Evolutionary conservation across 2,113 vertebrate genomes (phyloP).

Genomic region (Cepphus grylle): DNA sequence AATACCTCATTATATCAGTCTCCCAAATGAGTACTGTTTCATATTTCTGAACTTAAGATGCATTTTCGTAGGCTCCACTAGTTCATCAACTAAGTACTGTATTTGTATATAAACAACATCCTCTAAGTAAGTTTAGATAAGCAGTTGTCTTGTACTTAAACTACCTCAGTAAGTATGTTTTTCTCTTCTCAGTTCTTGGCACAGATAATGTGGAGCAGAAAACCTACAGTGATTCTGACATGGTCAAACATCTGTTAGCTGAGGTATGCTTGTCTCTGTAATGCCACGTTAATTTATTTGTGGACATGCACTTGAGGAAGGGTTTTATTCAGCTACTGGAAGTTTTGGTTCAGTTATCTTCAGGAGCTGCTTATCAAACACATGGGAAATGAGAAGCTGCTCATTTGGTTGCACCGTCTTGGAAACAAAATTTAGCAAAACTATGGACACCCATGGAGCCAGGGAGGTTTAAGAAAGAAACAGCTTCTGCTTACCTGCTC

Average conservation of each 20-base stretch:
- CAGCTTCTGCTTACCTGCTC: not conserved
- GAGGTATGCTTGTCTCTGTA: slow-evolving; percentile 77
- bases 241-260: slow-evolving; percentile 89
- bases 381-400: not conserved
- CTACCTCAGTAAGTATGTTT: not conserved
- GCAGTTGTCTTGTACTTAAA: not conserved
- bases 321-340: not conserved
- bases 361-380: not conserved
- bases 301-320: not conserved
- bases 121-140: not conserved
- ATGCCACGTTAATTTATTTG: not conserved
- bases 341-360: not conserved
- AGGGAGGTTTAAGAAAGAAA: not conserved
- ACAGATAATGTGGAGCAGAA: slow-evolving; percentile 84
- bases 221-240: slow-evolving; percentile 88
- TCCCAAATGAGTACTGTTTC: not conserved
- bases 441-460: not conserved
- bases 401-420: not conserved
- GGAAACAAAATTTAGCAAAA: not conserved
- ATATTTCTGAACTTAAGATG: not conserved
- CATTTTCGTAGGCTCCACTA: not conserved
- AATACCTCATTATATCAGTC: not conserved
- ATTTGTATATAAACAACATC: not conserved
- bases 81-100: not conserved
- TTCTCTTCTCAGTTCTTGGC: slow-evolving; percentile 81